phyloP scores from a whole-genome alignment of 1,140 invertebrate genomes.

The Euwallacea similis region DNA sequence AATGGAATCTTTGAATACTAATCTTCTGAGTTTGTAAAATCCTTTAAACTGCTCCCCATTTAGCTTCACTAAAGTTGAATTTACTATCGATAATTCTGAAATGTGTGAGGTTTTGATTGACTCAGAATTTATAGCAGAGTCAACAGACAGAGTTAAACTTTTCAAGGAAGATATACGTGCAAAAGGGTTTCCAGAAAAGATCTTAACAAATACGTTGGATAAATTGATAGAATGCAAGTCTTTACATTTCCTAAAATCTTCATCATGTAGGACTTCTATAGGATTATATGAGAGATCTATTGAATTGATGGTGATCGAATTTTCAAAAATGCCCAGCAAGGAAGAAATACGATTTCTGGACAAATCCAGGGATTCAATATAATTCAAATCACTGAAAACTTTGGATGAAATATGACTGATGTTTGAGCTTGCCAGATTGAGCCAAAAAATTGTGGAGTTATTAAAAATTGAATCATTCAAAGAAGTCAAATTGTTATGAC shows the following conservation, averaged over 20 bases:
- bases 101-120: slow-evolving; percentile 5
- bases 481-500: slow-evolving; percentile 18
- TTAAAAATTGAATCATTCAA: slow-evolving; percentile 10
- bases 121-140: neutral
- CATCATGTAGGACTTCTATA: neutral
- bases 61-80: slow-evolving; percentile 8
- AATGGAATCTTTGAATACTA: slow-evolving; percentile 11
- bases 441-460: neutral
- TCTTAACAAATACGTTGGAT: slow-evolving; percentile 5
- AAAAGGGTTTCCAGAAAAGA: slow-evolving; percentile 2
- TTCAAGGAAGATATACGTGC: neutral
- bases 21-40: slow-evolving; percentile 12
- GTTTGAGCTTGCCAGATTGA: slow-evolving; percentile 11
- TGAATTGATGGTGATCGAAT: neutral
- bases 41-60: slow-evolving; percentile 8
- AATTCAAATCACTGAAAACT: slow-evolving; percentile 10
- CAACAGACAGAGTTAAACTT: slow-evolving; percentile 10
- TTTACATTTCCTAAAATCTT: slow-evolving; percentile 14
- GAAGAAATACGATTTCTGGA: slow-evolving; percentile 17
- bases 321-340: slow-evolving; percentile 2
- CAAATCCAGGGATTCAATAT: slow-evolving; percentile 9
- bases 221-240: slow-evolving; percentile 10
- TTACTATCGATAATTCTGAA: slow-evolving; percentile 6
- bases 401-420: neutral
- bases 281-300: slow-evolving; percentile 8